Conservation (phyloP, 2,797 vertebrate genomes). For the Spinibarbus caldwelli region DNA sequence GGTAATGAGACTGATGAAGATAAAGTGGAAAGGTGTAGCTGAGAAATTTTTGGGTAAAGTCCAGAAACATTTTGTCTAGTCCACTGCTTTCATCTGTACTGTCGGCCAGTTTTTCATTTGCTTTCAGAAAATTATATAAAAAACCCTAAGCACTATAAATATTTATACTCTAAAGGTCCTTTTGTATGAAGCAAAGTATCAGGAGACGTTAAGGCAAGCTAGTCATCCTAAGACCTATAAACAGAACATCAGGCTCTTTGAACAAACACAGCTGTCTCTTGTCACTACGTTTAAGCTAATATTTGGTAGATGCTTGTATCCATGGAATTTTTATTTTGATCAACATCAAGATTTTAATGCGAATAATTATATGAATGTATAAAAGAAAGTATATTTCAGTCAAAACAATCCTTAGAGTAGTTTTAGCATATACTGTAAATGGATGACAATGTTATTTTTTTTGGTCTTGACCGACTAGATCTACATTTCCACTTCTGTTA, state of each 20-base stretch:
- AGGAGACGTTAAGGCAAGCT: neutral
- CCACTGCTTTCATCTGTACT: neutral
- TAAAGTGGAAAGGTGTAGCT: neutral
- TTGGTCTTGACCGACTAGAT: neutral
- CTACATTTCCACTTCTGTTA: neutral
- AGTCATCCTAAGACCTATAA: neutral
- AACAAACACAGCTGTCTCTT: constrained; percentile 4
- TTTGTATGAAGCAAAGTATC: neutral
- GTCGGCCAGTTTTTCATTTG: neutral
- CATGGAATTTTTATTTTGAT: neutral
- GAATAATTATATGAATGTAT: neutral
- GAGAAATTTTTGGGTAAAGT: neutral
- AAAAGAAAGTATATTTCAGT: neutral
- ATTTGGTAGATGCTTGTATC: neutral
- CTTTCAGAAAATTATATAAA: neutral
- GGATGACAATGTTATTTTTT: neutral
- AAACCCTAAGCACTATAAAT: neutral
- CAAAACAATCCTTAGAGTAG: neutral
- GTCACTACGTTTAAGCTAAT: constrained; percentile 2
- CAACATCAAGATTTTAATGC: neutral
- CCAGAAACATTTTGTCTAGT: constrained; percentile 27
- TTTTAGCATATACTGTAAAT: neutral
- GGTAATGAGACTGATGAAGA: constrained; percentile 8
- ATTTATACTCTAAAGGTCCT: neutral
- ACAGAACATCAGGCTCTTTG: constrained; percentile 13